Evolutionary conservation across 1,140 invertebrate species (phyloP).

Genomic region (Rhagoletis pomonella): DNA sequence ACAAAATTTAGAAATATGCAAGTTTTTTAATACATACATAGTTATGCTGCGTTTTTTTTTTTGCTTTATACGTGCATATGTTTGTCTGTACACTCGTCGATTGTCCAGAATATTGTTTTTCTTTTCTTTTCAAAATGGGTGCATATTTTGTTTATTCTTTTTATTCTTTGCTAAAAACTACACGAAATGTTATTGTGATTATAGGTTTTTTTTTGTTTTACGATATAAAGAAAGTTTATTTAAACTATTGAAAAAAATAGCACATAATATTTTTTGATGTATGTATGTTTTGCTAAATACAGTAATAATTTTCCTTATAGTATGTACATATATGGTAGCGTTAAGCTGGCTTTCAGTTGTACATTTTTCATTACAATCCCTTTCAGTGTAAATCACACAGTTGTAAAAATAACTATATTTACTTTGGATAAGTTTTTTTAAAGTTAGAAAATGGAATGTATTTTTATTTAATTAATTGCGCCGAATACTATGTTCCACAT

Average conservation of each 20-base stretch:
- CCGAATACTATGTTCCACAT: neutral
- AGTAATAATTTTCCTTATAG: neutral
- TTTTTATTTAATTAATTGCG: neutral
- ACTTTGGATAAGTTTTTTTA: constrained; percentile 14
- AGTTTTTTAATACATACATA: neutral
- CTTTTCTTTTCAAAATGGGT: neutral
- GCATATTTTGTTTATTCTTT: neutral
- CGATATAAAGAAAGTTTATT: constrained; percentile 8
- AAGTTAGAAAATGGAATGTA: constrained; percentile 12
- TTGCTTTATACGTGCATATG: neutral
- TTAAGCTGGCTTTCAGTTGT: too few relatives aligned
- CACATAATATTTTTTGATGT: constrained; percentile 15
- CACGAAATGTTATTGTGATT: constrained; percentile 40
- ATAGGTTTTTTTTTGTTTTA: constrained; percentile 17
- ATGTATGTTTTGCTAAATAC: neutral
- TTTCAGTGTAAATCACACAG: too few relatives aligned
- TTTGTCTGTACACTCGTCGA: neutral
- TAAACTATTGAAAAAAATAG: constrained; percentile 35
- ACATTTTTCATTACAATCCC: too few relatives aligned
- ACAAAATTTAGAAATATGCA: constrained; percentile 12
- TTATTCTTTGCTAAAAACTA: neutral
- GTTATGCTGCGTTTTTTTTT: neutral
- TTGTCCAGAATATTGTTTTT: neutral
- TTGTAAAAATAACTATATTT: neutral
- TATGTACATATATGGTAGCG: neutral